A percentile compares a stretch with the other conserved stretches of the same genome.
phyloP scores from a whole-genome alignment of 2,888 invertebrate species.

The Cistogaster globosa region DNA sequence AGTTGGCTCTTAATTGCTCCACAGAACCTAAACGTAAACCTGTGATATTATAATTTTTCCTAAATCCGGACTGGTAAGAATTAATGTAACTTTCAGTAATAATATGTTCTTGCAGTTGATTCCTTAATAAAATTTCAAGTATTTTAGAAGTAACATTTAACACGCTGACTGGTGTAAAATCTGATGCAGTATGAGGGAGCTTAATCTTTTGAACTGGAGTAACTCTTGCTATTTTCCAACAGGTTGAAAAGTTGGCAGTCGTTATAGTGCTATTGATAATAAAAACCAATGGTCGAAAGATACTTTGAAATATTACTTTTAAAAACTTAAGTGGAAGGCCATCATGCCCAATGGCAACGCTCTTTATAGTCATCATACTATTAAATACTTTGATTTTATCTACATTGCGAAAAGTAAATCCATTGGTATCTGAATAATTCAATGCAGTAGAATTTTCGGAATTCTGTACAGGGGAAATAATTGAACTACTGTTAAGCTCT shows the following conservation, averaged over 20 bases:
- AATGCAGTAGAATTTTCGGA: neutral
- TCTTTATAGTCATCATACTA: neutral
- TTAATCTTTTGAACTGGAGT: neutral
- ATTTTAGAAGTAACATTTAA: neutral
- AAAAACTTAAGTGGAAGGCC: neutral
- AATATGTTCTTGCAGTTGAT: neutral
- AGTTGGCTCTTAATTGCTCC: neutral
- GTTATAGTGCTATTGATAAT: neutral
- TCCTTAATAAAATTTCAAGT: neutral
- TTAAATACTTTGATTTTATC: neutral
- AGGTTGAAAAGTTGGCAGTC: neutral
- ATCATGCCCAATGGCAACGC: neutral
- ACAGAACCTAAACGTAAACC: neutral
- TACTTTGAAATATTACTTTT: neutral
- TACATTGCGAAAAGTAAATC: neutral
- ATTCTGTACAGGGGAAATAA: neutral
- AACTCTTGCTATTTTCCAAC: neutral
- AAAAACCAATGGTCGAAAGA: neutral
- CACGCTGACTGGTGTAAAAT: neutral
- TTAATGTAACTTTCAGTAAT: neutral
- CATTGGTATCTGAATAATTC: neutral
- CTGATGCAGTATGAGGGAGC: neutral
- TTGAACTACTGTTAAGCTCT: neutral
- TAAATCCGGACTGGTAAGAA: neutral
- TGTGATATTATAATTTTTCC: too few relatives aligned